Evolutionary conservation across 2,113 vertebrate genomes (phyloP).

Genomic region (Chlorodrepanis virens): DNA sequence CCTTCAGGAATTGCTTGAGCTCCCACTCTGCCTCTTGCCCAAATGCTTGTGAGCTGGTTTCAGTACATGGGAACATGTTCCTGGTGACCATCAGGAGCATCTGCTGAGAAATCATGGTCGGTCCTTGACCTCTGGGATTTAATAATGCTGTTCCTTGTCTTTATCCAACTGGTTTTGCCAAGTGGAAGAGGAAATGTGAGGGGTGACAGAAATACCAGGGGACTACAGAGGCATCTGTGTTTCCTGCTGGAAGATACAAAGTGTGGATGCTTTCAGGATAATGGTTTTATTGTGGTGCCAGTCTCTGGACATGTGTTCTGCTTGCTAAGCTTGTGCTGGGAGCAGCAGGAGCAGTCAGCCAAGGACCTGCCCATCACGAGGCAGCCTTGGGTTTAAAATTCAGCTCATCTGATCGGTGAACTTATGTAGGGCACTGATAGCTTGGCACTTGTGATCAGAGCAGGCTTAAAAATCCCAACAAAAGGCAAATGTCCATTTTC

Average conservation of each 20-base stretch:
- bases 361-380: background rate
- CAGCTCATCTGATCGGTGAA: background rate
- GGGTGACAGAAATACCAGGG: background rate
- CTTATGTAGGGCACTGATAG: background rate
- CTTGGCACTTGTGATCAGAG: background rate
- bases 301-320: background rate
- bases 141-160: background rate
- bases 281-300: background rate
- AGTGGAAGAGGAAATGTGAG: background rate
- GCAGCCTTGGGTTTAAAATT: background rate
- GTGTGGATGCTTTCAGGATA: background rate
- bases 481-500: background rate
- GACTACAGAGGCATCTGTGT: background rate
- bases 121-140: background rate
- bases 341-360: background rate
- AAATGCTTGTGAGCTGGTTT: background rate
- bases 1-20: background rate
- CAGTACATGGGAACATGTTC: fast-evolving
- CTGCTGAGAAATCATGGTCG: background rate
- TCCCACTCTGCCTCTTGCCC: background rate
- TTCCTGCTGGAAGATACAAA: background rate
- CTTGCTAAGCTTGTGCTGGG: background rate
- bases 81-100: background rate
- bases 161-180: background rate
- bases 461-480: background rate